These are phyloP conservation scores for Tetramorium bicarinatum DNA, from an alignment of 2,888 invertebrate genomes.

Conservation along the genomic window DNA sequence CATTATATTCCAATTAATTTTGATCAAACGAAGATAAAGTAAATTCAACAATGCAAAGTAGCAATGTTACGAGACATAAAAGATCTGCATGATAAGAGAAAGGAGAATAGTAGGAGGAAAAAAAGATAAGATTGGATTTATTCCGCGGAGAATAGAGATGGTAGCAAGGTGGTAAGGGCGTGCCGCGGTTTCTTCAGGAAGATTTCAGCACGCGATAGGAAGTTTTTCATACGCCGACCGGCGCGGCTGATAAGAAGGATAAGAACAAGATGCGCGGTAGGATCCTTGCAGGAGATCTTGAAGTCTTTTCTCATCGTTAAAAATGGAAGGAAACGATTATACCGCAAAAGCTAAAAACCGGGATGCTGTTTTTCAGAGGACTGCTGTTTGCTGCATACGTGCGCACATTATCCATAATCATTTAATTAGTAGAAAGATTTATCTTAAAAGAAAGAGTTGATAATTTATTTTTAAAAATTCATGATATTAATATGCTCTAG, in stretches of 20 bases:
- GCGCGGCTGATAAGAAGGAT: constrained; percentile 69
- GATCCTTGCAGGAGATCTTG: constrained; percentile 66
- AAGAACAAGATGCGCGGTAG: constrained; percentile 65
- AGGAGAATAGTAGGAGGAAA: constrained; percentile 39
- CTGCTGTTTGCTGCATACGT: neutral
- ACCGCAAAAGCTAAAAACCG: constrained; percentile 62
- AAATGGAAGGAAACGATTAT: constrained; percentile 70
- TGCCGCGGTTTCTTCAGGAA: constrained; percentile 61
- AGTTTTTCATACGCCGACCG: constrained; percentile 77
- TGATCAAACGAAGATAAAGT: constrained; percentile 25
- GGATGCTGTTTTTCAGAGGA: constrained; percentile 59
- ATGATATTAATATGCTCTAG: too few relatives aligned
- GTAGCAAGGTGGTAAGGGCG: constrained; percentile 52
- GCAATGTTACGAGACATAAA: constrained; percentile 30
- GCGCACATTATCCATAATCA: neutral
- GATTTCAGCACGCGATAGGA: constrained; percentile 73
- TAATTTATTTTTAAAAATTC: neutral
- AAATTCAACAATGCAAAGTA: constrained; percentile 11
- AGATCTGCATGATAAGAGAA: constrained; percentile 67
- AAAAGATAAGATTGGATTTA: constrained; percentile 54
- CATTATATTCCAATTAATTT: constrained; percentile 14
- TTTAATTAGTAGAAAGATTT: neutral
- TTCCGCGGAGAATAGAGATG: constrained; percentile 27
- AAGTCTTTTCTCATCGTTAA: constrained; percentile 62
- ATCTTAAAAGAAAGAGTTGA: neutral